A percentile compares a stretch with the other conserved stretches of the same genome.
Conservation (phyloP, 2,888 invertebrate species). For the Galeopsomyia nigrocyanea region DNA sequence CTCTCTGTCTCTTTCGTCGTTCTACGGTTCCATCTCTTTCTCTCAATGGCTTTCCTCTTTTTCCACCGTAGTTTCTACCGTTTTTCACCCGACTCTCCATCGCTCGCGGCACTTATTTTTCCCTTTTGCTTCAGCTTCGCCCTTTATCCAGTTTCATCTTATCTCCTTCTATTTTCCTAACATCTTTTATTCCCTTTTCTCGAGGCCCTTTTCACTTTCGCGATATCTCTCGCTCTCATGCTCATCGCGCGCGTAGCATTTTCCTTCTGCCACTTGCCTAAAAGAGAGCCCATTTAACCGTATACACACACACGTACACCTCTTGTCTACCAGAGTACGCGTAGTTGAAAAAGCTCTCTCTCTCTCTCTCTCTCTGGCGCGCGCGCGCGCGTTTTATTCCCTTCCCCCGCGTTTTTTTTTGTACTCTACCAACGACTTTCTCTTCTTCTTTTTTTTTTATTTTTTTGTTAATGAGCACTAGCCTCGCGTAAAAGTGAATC, state of each 20-base stretch:
- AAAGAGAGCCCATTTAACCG: constrained; percentile 43
- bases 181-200: constrained; percentile 45
- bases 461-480: constrained; percentile 13
- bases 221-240: constrained; percentile 2
- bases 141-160: constrained; percentile 46
- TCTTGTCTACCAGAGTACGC: not conserved
- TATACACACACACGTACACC: constrained; percentile 2
- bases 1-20: not conserved
- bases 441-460: not conserved
- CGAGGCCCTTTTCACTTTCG: constrained; percentile 30
- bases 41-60: not conserved
- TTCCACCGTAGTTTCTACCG: constrained; percentile 5
- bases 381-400: not conserved
- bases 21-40: constrained; percentile 6
- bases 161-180: constrained; percentile 44
- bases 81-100: constrained; percentile 12
- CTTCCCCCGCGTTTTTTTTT: not conserved
- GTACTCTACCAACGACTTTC: constrained; percentile 2
- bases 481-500: constrained; percentile 35
- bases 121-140: not conserved
- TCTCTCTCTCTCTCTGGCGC: constrained; percentile 26
- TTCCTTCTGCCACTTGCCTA: constrained; percentile 35
- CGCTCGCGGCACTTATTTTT: constrained; percentile 20
- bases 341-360: constrained; percentile 29
- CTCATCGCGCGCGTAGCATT: not conserved